Conservation (phyloP, 2,888 invertebrate species). For the Erebia epiphron region DNA sequence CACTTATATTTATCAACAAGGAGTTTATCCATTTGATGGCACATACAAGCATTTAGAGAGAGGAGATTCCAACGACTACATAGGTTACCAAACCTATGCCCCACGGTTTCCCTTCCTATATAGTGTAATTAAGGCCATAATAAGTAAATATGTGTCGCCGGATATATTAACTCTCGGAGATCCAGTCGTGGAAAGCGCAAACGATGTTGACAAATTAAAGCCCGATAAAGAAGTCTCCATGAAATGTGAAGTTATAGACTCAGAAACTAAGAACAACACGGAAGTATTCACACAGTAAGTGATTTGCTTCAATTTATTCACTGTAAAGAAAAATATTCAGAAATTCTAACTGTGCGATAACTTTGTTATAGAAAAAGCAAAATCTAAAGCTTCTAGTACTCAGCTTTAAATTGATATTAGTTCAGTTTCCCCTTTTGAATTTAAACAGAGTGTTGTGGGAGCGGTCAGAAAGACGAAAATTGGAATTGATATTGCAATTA, state of each 20-base stretch:
- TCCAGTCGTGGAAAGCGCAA: constrained; percentile 48
- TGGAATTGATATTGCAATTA: too few relatives aligned
- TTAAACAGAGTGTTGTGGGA: too few relatives aligned
- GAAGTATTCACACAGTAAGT: constrained; percentile 70
- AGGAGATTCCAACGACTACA: constrained; percentile 57
- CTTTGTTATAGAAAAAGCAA: too few relatives aligned
- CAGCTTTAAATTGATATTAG: too few relatives aligned
- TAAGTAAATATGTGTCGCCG: constrained; percentile 64
- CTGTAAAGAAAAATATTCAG: too few relatives aligned
- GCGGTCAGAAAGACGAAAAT: too few relatives aligned
- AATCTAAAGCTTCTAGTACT: too few relatives aligned
- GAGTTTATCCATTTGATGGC: constrained; percentile 46
- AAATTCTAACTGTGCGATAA: too few relatives aligned
- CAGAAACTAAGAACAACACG: constrained; percentile 49
- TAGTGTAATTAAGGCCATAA: constrained; percentile 61
- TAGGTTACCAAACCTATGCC: constrained; percentile 64
- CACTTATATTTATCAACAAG: constrained; percentile 46
- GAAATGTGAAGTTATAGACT: constrained; percentile 63
- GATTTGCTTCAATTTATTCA: background rate
- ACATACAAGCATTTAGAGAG: constrained; percentile 45
- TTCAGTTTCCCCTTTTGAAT: too few relatives aligned
- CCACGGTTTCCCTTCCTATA: constrained; percentile 67
- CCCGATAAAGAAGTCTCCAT: constrained; percentile 63
- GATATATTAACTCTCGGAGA: constrained; percentile 56
- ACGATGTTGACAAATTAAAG: constrained; percentile 58